Percentiles rank a stretch among this genome's conserved stretches.
Conservation (phyloP, 1,140 invertebrate genomes). For the Neomicropteryx cornuta region DNA sequence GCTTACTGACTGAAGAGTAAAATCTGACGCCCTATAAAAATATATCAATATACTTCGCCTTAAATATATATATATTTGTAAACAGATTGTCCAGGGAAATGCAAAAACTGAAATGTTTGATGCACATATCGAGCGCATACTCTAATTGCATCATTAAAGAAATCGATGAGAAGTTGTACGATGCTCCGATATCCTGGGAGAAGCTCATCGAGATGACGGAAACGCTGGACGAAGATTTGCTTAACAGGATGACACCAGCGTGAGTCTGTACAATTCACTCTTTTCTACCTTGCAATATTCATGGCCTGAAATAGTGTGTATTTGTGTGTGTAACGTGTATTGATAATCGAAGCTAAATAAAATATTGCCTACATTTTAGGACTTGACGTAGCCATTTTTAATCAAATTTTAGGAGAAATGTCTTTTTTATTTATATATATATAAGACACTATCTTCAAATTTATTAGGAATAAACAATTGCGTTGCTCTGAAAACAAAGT, state of each 20-base stretch:
- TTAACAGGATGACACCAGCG: slow-evolving; percentile 65
- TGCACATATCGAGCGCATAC: slow-evolving; percentile 62
- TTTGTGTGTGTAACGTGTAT: slow-evolving; percentile 1
- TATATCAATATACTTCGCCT: too few species aligned
- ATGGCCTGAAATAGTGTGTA: not conserved
- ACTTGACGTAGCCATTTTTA: too few species aligned
- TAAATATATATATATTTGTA: too few species aligned
- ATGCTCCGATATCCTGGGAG: slow-evolving; percentile 54
- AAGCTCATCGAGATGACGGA: slow-evolving; percentile 54
- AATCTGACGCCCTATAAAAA: too few species aligned
- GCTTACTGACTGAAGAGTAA: too few species aligned
- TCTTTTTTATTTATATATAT: slow-evolving; percentile 5
- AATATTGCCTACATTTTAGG: too few species aligned
- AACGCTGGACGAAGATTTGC: slow-evolving; percentile 45
- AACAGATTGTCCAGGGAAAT: slow-evolving; percentile 25
- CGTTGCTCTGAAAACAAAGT: too few species aligned
- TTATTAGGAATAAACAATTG: too few species aligned
- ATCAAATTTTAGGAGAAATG: not conserved
- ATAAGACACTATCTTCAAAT: too few species aligned
- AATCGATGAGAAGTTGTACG: slow-evolving; percentile 65
- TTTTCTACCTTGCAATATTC: too few species aligned
- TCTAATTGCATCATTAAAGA: slow-evolving; percentile 47
- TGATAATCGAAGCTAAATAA: too few species aligned
- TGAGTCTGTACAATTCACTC: slow-evolving; percentile 23
- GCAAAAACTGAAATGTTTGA: slow-evolving; percentile 32